Base-by-base conservation (phyloP, 2,113 vertebrate genomes). In the Geococcyx californianus region DNA sequence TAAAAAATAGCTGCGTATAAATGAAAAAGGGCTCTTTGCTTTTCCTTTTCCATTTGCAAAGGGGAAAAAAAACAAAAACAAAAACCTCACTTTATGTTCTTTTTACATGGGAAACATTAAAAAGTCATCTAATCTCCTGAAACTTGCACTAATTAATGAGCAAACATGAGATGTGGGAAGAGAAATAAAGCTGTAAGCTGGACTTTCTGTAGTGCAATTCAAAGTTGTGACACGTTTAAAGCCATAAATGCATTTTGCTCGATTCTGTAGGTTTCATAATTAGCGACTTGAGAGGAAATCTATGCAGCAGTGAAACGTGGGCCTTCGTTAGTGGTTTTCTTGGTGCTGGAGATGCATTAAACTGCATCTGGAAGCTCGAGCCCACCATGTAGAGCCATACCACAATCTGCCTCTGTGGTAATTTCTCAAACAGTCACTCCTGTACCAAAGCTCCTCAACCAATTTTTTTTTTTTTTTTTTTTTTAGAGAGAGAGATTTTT, bases 71-170 rank as follows among this genome's bases (percentile, higher is more conserved):
- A 51, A 31, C 38, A 44, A 72, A 82, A 59, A 3, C 14, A 62
- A 87, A 93, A 63, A 47, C 9, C 12, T 45, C 31, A 13, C 11
- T 94, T 94, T 44, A 34, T 45, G 17, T 38, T 40, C 49, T 40
- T 81, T n/a, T 44, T 83, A 94, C 77, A 29, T 23, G 55, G 33
- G 73, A 44, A 82, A 23, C 16, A n/a, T 94, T 95, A 78, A 90
- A 86, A 95, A 85, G 62, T 64, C 73, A 76, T 90, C 52, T 81
- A 78, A 84, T 66, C 54, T 80, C 79, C 88, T 89, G 76, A 86
- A 96, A 78, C 40, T 80, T 59, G 67, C 44, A 13, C 36, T 84
- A 93, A 88, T 86, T 87, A 97, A 83, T 7, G 55, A 93, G 25
- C 45, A 91, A 94, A 77, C 68, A 63, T 1, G 62, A 70, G 92